Evolutionary conservation across 2,888 invertebrate species (phyloP).

Genomic region (Incurvaria masculella): DNA sequence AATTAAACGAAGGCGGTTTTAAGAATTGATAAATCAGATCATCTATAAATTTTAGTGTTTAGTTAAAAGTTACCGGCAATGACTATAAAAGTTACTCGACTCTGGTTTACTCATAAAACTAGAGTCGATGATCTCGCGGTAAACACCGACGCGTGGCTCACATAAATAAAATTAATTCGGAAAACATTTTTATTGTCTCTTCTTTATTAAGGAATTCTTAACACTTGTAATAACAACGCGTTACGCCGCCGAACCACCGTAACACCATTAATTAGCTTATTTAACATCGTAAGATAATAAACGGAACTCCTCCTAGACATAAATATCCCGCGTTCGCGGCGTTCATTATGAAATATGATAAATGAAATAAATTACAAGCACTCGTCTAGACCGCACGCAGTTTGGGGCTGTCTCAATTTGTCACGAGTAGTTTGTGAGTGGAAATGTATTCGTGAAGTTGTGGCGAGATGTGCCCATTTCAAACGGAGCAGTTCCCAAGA

Average conservation of each 20-base stretch:
- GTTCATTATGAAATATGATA: constrained; percentile 34
- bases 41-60: too few relatives aligned
- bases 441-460: constrained; percentile 12
- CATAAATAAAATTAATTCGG: not conserved
- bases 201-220: constrained; percentile 46
- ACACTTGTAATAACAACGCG: constrained; percentile 29
- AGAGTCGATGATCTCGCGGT: too few relatives aligned
- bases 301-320: constrained; percentile 21
- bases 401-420: constrained; percentile 17
- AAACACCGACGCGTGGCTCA: not conserved
- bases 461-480: constrained; percentile 18
- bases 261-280: constrained; percentile 23
- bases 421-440: constrained; percentile 20
- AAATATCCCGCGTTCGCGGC: constrained; percentile 17
- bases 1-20: too few relatives aligned
- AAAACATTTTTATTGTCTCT: constrained; percentile 37
- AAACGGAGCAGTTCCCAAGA: constrained; percentile 10
- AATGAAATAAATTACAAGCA: constrained; percentile 28
- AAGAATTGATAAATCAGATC: too few relatives aligned
- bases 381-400: not conserved
- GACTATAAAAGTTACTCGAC: too few relatives aligned
- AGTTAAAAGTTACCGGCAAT: too few relatives aligned
- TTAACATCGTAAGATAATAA: constrained; percentile 25
- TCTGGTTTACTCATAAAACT: too few relatives aligned
- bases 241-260: constrained; percentile 2